Conservation (phyloP, 53 echinoderm and acorn worm genomes). For the Pentamera pediparva region DNA sequence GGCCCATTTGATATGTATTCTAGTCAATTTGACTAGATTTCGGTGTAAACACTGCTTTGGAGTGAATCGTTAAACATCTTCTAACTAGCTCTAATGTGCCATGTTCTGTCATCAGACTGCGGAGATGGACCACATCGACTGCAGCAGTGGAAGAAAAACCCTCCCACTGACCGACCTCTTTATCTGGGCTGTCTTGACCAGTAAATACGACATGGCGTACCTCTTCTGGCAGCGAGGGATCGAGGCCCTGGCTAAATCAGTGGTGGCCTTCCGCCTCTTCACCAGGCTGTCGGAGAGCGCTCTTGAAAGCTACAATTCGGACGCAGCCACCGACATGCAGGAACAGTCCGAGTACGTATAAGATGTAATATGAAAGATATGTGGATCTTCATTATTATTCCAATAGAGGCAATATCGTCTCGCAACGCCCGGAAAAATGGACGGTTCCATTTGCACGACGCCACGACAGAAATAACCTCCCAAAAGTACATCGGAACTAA, state of each 20-base stretch:
- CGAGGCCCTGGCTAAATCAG: constrained; percentile 65
- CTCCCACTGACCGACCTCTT: constrained; percentile 69
- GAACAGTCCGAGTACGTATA: constrained; percentile 46
- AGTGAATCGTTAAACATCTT: too few relatives aligned
- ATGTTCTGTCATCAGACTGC: neutral
- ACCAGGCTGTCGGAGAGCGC: constrained; percentile 46
- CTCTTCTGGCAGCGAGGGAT: constrained; percentile 69
- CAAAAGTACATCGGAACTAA: too few relatives aligned
- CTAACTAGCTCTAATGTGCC: too few relatives aligned
- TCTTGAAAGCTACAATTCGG: constrained; percentile 56
- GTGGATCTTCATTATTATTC: neutral
- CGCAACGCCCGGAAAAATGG: too few relatives aligned
- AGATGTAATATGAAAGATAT: too few relatives aligned
- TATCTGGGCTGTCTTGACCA: constrained; percentile 76
- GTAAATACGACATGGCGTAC: constrained; percentile 64
- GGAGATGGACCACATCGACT: neutral
- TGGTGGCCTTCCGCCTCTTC: constrained; percentile 53
- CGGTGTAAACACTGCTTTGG: too few relatives aligned
- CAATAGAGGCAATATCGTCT: too few relatives aligned
- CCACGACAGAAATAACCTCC: too few relatives aligned
- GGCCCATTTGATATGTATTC: too few relatives aligned
- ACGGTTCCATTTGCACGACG: too few relatives aligned
- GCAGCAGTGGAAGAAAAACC: neutral
- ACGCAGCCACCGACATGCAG: constrained; percentile 45
- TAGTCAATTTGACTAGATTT: too few relatives aligned